Conservation (phyloP, 2,797 vertebrate genomes). For the Mus minutoides region DNA sequence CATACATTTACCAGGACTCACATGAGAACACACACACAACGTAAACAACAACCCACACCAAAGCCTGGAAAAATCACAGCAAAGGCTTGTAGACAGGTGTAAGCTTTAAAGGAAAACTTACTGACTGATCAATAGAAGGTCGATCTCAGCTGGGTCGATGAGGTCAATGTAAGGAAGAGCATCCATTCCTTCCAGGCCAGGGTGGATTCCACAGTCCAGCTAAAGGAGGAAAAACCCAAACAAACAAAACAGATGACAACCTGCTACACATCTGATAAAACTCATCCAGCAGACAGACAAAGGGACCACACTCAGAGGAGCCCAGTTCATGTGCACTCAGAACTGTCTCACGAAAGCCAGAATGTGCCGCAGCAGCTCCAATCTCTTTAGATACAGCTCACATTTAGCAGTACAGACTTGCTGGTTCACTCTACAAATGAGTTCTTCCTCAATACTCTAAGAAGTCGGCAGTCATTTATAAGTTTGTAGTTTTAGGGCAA, state of each 20-base stretch:
- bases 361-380: not conserved
- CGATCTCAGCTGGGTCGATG: conserved; percentile 97
- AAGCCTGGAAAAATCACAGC: not conserved
- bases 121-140: conserved; percentile 98
- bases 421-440: not conserved
- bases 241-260: not conserved
- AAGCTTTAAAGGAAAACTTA: conserved; percentile 85
- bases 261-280: fast-evolving
- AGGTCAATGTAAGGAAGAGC: conserved; percentile 97
- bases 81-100: not conserved
- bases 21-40: not conserved
- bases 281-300: not conserved
- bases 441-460: not conserved
- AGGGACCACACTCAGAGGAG: not conserved
- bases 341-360: not conserved
- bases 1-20: not conserved
- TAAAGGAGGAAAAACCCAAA: conserved; percentile 77
- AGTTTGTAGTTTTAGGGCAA: not conserved
- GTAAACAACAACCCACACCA: not conserved
- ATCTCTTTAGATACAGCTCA: not conserved
- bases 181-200: conserved; percentile 97
- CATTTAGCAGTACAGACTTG: not conserved
- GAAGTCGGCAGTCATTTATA: not conserved
- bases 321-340: not conserved
- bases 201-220: conserved; percentile 98